Percentiles rank a stretch among this genome's conserved stretches.
phyloP scores from a whole-genome alignment of 2,888 invertebrate species.

The Flexamia atlantica region DNA sequence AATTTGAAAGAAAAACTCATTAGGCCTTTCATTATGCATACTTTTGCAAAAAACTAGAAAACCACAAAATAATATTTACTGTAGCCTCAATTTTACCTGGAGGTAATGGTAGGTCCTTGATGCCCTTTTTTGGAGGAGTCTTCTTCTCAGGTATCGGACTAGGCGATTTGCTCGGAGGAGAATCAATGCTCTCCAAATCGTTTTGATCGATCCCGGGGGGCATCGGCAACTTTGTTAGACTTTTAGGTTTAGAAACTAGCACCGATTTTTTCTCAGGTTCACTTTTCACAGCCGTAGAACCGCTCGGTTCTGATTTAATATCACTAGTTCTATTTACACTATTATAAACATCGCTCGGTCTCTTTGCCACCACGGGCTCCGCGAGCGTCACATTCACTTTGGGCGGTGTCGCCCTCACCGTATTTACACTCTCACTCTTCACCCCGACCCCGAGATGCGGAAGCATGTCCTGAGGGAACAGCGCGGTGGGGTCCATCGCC shows the following conservation, averaged over 20 bases:
- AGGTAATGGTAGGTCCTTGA: constrained; percentile 96
- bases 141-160: constrained; percentile 74
- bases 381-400: constrained; percentile 68
- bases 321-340: constrained; percentile 61
- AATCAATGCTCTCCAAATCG: constrained; percentile 82
- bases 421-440: constrained; percentile 18
- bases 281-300: constrained; percentile 53
- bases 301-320: constrained; percentile 30
- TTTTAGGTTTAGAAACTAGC: constrained; percentile 74
- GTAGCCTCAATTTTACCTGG: constrained; percentile 80
- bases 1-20: too few relatives aligned
- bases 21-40: too few relatives aligned
- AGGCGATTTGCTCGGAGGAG: constrained; percentile 81
- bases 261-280: constrained; percentile 66
- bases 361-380: constrained; percentile 67
- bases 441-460: constrained; percentile 7
- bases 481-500: constrained; percentile 60
- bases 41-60: too few relatives aligned
- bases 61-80: too few relatives aligned
- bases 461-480: constrained; percentile 44
- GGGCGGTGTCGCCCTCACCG: constrained; percentile 32
- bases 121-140: constrained; percentile 82
- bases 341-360: constrained; percentile 43
- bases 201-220: constrained; percentile 89
- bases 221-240: constrained; percentile 89